Percentiles rank a stretch among this genome's conserved stretches.
These are phyloP conservation scores for Origma solitaria DNA, from an alignment of 2,113 vertebrate genomes.

Conservation along the genomic window DNA sequence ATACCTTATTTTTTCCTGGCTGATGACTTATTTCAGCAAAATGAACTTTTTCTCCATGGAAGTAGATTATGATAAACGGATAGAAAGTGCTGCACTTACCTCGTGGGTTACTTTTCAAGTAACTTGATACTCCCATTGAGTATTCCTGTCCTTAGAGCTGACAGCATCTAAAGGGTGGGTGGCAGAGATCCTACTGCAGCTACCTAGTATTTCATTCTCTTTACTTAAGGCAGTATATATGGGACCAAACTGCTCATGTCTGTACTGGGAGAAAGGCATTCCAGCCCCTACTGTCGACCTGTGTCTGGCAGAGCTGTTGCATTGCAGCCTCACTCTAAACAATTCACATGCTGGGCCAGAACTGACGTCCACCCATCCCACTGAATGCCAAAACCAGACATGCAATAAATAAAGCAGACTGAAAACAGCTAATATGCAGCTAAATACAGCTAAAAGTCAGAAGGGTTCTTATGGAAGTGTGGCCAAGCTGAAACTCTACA, in stretches of 20 bases:
- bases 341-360: background rate
- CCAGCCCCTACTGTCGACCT: background rate
- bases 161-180: background rate
- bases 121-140: background rate
- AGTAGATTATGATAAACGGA: background rate
- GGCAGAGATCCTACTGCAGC: background rate
- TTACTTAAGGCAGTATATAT: background rate
- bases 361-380: background rate
- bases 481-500: background rate
- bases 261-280: background rate
- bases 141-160: background rate
- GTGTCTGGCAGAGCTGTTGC: background rate
- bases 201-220: background rate
- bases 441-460: background rate
- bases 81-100: background rate
- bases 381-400: background rate
- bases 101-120: background rate
- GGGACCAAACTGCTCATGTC: background rate
- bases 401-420: background rate
- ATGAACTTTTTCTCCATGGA: background rate
- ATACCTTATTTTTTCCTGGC: background rate
- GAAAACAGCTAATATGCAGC: background rate
- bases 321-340: background rate
- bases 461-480: background rate
- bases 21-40: slow-evolving; percentile 17